Conservation (phyloP, 1,140 invertebrate species). For the Oryctes rhinoceros region DNA sequence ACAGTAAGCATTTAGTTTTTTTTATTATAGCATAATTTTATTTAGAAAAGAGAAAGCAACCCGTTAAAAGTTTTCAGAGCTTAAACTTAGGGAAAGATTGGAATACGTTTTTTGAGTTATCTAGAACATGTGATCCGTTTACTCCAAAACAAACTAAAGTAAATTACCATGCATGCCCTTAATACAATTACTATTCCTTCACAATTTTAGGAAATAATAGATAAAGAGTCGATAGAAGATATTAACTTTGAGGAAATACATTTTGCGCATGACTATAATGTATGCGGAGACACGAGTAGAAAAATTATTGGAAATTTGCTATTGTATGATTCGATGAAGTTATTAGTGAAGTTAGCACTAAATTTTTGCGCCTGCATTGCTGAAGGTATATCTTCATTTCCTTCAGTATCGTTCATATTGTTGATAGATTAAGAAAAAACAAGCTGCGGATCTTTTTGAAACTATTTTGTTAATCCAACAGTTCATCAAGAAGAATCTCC, state of each 20-base stretch:
- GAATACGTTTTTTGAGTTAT: conserved; percentile 28
- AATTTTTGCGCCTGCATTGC: background rate
- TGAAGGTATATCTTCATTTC: background rate
- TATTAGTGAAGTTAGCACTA: background rate
- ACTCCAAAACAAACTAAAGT: conserved; percentile 1
- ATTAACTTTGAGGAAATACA: conserved; percentile 11
- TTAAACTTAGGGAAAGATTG: conserved; percentile 1
- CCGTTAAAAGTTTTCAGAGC: background rate
- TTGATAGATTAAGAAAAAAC: background rate
- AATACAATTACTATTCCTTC: background rate
- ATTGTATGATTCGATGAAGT: background rate
- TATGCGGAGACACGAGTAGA: background rate
- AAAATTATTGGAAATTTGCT: background rate
- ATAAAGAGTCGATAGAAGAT: background rate
- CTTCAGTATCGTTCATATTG: too few relatives aligned
- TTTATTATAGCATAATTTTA: background rate
- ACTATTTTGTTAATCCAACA: background rate
- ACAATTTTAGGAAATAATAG: conserved; percentile 11
- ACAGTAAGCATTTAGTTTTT: background rate
- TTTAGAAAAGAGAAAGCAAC: background rate
- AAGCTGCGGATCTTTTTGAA: background rate
- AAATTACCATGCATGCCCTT: background rate
- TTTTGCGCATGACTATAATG: background rate
- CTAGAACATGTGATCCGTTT: conserved; percentile 9
- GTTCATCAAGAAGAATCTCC: background rate